Evolutionary conservation across 2,888 invertebrate species (phyloP), one percentile per base, ranked within the genome.

Genomic region (Taenaris catops): DNA sequence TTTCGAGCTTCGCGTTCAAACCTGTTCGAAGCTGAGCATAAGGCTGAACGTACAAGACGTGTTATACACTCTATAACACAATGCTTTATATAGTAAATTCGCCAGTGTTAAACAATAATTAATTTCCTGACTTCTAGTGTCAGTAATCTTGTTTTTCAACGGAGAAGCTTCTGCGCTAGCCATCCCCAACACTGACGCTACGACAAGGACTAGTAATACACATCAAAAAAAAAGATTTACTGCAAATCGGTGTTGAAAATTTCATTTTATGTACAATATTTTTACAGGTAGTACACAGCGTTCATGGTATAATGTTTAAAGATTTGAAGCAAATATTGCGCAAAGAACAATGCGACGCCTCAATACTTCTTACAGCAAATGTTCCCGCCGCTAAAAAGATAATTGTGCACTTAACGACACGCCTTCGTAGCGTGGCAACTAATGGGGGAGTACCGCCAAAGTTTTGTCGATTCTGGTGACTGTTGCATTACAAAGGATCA

Each of bases 371-470:
- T 1, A 99, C 99, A 0, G 99, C 99, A 2, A 99, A 99, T 78
- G 98, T 99, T 7, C 99, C 99, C 0, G 98, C 98, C 1, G 98
- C 99, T 0, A 99, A 99, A 79, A 99, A 99, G 79, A 97, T 99
- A 47, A 94, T 99, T 37, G 97, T 99, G 1, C 98, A 99, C 72
- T 2, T n/a, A n/a, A n/a, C n/a, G n/a, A n/a, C n/a, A n/a, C n/a
- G n/a, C n/a, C n/a, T n/a, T n/a, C n/a, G n/a, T n/a, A n/a, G n/a
- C n/a, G n/a, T n/a, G n/a, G n/a, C n/a, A n/a, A n/a, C n/a, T n/a
- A n/a, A n/a, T n/a, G n/a, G n/a, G n/a, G n/a, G n/a, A n/a, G n/a
- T n/a, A n/a, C n/a, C n/a, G n/a, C n/a, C n/a, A n/a, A n/a, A n/a
- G n/a, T n/a, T n/a, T n/a, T n/a, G n/a, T n/a, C n/a, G n/a, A n/a